Percentiles rank a stretch among this genome's conserved stretches.
These are phyloP conservation scores for Eudemis profundana DNA, from an alignment of 2,888 invertebrate genomes.

Conservation along the genomic window DNA sequence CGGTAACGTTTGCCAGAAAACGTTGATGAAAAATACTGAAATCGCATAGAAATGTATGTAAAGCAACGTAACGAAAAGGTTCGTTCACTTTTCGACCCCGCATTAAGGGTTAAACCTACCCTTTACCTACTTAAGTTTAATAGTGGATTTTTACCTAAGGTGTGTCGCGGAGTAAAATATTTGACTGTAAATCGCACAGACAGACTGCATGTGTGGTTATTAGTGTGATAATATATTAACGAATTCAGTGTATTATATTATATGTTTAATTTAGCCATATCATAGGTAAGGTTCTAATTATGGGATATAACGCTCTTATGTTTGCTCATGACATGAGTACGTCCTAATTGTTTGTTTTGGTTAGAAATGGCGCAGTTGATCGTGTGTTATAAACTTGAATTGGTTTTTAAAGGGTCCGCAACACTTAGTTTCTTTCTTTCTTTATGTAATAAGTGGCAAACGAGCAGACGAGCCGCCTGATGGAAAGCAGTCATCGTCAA, in stretches of 20 bases:
- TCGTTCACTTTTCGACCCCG: too few species aligned
- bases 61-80: too few species aligned
- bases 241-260: conserved; percentile 51
- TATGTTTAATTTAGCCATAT: conserved; percentile 65
- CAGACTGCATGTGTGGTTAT: conserved; percentile 40
- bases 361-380: conserved; percentile 43
- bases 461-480: too few species aligned
- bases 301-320: conserved; percentile 50
- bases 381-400: conserved; percentile 48
- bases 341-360: conserved; percentile 59
- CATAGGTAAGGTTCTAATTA: conserved; percentile 56
- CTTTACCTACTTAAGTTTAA: too few species aligned
- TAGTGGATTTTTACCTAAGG: not conserved
- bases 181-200: not conserved
- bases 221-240: conserved; percentile 65
- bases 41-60: too few species aligned
- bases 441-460: too few species aligned
- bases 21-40: not conserved
- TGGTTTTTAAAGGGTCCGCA: too few species aligned
- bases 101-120: too few species aligned
- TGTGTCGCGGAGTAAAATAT: conserved; percentile 34
- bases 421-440: too few species aligned
- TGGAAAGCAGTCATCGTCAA: too few species aligned
- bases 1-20: too few species aligned
- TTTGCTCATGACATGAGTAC: conserved; percentile 66